Evolutionary conservation across 2,797 vertebrate species (phyloP).

Genomic region (Lepidocolaptes lacrymiger): DNA sequence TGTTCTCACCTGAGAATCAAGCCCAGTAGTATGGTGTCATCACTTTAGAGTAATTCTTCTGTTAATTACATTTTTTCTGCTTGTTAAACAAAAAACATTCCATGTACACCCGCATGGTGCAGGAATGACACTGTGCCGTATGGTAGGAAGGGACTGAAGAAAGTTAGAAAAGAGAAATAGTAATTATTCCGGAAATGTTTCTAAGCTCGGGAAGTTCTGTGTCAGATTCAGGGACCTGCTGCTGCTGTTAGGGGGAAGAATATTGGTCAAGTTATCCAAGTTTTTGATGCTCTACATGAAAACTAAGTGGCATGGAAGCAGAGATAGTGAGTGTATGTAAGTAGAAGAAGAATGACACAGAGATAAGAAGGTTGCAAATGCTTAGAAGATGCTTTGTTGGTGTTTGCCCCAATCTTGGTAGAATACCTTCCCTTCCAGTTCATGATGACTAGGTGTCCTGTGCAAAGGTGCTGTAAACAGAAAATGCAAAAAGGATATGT

Average conservation of each 20-base stretch:
- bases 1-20: neutral
- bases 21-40: neutral
- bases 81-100: neutral
- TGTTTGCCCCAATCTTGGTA: neutral
- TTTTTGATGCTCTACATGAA: neutral
- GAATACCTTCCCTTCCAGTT: neutral
- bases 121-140: neutral
- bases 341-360: neutral
- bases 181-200: neutral
- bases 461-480: neutral
- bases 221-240: neutral
- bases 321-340: neutral
- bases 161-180: neutral
- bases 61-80: neutral
- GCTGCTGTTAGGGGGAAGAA: neutral
- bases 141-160: neutral
- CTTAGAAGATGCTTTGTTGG: neutral
- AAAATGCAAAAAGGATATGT: neutral
- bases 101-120: rapidly evolving
- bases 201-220: neutral
- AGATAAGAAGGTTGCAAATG: neutral
- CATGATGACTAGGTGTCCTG: neutral
- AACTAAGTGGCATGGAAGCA: neutral
- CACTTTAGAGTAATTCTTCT: neutral
- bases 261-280: neutral